Conservation (phyloP, 1,140 invertebrate species). For the Physella acuta region DNA sequence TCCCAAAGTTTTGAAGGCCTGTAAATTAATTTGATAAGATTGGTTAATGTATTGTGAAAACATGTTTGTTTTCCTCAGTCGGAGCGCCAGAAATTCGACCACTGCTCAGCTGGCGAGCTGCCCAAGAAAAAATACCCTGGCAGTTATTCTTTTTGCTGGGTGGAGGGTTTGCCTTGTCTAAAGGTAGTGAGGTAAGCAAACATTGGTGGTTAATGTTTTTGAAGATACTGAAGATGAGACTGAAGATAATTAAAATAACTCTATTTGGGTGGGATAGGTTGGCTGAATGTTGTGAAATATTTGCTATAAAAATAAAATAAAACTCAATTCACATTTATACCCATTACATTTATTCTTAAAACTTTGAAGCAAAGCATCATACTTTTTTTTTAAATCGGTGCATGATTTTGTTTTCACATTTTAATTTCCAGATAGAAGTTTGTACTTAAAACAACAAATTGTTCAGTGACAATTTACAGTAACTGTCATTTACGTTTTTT, state of each 20-base stretch:
- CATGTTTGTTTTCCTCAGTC: no score
- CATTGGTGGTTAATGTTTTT: neutral
- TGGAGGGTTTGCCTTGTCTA: slow-evolving; percentile 79
- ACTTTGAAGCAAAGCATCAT: no score
- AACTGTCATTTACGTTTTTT: neutral
- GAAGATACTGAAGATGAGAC: neutral
- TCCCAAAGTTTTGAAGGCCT: no score
- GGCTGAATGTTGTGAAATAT: no score
- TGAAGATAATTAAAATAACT: neutral
- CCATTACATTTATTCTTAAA: no score
- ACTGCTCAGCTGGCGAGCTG: slow-evolving; percentile 55
- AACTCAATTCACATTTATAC: no score
- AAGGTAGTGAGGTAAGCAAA: slow-evolving; percentile 68
- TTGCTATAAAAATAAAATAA: neutral
- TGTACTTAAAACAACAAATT: neutral
- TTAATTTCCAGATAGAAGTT: no score
- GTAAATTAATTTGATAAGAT: no score
- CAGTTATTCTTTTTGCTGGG: slow-evolving; percentile 64
- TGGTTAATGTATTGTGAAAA: no score
- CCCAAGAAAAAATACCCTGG: slow-evolving; percentile 60
- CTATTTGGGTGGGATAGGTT: neutral
- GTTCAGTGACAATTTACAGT: neutral
- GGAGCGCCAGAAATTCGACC: no score
- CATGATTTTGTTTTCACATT: no score
- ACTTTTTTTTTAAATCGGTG: neutral